These are phyloP conservation scores for Scolanthus callimorphus DNA, from an alignment of 92 coral and sea anemone genomes.

Conservation along the genomic window DNA sequence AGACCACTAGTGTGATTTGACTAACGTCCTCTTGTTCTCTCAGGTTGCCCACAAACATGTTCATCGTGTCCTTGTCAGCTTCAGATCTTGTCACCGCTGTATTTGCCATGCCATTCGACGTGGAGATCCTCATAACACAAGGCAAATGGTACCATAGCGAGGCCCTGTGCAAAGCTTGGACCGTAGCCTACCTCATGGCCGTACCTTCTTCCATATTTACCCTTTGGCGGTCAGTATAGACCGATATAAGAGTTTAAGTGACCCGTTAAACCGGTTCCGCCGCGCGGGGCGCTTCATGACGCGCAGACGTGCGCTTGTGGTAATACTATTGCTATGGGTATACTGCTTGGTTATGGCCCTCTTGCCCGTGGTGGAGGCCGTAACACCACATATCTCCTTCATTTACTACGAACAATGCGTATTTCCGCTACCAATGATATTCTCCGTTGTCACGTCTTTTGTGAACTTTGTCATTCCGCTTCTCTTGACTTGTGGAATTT, in stretches of 20 bases:
- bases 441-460: conserved; percentile 24
- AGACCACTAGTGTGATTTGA: background rate
- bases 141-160: conserved; percentile 63
- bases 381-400: conserved; percentile 1
- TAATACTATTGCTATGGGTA: conserved; percentile 41
- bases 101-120: conserved; percentile 55
- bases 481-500: conserved; percentile 40
- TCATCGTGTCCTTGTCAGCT: conserved; percentile 47
- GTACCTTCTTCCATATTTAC: conserved; percentile 71
- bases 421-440: conserved; percentile 34
- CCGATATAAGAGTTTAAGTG: conserved; percentile 72
- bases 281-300: conserved; percentile 62
- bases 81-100: conserved; percentile 49
- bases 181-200: conserved; percentile 34
- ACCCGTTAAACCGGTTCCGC: conserved; percentile 54
- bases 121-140: conserved; percentile 48
- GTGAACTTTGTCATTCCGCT: conserved; percentile 52
- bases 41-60: conserved; percentile 38
- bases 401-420: conserved; percentile 27
- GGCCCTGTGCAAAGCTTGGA: conserved; percentile 51
- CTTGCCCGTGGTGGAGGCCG: conserved; percentile 49
- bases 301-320: conserved; percentile 31
- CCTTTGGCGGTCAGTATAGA: conserved; percentile 72
- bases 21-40: background rate
- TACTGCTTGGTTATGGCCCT: conserved; percentile 52